phyloP scores from a whole-genome alignment of 2,113 vertebrate genomes.

The Thalassoma bifasciatum region DNA sequence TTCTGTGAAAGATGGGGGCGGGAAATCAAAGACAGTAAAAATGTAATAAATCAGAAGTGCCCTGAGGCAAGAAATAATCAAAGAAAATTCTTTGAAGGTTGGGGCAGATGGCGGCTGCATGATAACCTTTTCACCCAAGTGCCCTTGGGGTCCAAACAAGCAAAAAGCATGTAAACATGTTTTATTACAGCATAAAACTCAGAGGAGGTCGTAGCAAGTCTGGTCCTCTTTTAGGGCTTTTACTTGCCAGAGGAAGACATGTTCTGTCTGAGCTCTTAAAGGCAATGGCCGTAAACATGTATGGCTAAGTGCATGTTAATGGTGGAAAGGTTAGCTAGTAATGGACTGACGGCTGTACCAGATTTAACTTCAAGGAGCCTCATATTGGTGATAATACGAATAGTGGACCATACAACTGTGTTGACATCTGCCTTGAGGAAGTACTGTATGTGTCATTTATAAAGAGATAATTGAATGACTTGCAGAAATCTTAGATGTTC shows the following conservation, averaged over 20 bases:
- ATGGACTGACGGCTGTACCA: conserved; percentile 61
- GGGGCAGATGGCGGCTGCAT: conserved; percentile 54
- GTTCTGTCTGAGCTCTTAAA: conserved; percentile 74
- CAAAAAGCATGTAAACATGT: conserved; percentile 82
- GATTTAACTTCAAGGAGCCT: conserved; percentile 42
- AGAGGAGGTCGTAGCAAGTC: conserved; percentile 69
- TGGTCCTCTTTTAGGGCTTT: conserved; percentile 72
- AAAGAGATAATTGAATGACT: background rate
- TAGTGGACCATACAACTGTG: conserved; percentile 26
- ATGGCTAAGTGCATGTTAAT: conserved; percentile 77
- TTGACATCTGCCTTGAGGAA: conserved; percentile 10
- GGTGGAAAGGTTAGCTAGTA: conserved; percentile 57
- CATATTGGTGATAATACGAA: conserved; percentile 9
- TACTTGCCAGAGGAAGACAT: conserved; percentile 71
- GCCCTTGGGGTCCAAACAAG: conserved; percentile 62
- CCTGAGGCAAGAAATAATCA: conserved; percentile 35
- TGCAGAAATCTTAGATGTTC: background rate
- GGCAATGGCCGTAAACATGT: conserved; percentile 69
- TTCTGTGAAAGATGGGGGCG: conserved; percentile 21
- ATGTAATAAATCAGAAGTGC: conserved; percentile 56
- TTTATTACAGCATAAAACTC: conserved; percentile 83
- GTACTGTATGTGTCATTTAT: background rate
- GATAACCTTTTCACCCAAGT: conserved; percentile 82
- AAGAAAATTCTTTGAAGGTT: conserved; percentile 63
- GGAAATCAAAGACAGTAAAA: conserved; percentile 54